Conservation (phyloP, 2,888 invertebrate genomes). For the Ennomos fuscantarius region DNA sequence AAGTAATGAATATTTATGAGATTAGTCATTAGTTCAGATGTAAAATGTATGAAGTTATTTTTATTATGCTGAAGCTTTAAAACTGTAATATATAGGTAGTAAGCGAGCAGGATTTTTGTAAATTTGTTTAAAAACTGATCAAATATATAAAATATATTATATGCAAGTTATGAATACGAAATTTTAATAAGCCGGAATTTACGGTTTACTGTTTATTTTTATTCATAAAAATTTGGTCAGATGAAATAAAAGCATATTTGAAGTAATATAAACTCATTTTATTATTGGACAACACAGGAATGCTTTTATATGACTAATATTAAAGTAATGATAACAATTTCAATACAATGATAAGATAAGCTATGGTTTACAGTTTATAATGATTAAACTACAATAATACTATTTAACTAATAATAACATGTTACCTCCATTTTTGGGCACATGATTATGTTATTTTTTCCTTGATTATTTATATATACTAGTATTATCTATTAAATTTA, state of each 20-base stretch:
- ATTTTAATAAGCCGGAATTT: constrained; percentile 78
- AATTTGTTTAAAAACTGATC: constrained; percentile 82
- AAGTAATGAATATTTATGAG: constrained; percentile 87
- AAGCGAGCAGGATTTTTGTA: constrained; percentile 82
- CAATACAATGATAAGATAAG: constrained; percentile 15
- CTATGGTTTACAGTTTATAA: constrained; percentile 5
- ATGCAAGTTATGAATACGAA: constrained; percentile 81
- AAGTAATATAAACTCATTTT: constrained; percentile 39
- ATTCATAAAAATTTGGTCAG: constrained; percentile 54
- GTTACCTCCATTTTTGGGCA: too few relatives aligned
- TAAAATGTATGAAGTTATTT: constrained; percentile 72
- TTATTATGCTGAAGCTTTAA: constrained; percentile 84
- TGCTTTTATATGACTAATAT: constrained; percentile 14
- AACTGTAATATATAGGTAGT: constrained; percentile 81
- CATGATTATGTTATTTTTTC: too few relatives aligned
- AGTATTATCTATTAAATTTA: too few relatives aligned
- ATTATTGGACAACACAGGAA: constrained; percentile 35
- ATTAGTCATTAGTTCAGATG: constrained; percentile 60
- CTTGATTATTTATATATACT: too few relatives aligned
- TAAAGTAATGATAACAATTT: constrained; percentile 5
- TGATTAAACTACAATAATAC: too few relatives aligned
- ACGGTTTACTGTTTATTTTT: constrained; percentile 66
- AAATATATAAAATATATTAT: constrained; percentile 76
- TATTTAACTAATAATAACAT: too few relatives aligned
- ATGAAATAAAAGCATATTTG: constrained; percentile 57